These are phyloP conservation scores for Drosophila imparisetae DNA, from an alignment of 2,888 invertebrate genomes.

Conservation along the genomic window DNA sequence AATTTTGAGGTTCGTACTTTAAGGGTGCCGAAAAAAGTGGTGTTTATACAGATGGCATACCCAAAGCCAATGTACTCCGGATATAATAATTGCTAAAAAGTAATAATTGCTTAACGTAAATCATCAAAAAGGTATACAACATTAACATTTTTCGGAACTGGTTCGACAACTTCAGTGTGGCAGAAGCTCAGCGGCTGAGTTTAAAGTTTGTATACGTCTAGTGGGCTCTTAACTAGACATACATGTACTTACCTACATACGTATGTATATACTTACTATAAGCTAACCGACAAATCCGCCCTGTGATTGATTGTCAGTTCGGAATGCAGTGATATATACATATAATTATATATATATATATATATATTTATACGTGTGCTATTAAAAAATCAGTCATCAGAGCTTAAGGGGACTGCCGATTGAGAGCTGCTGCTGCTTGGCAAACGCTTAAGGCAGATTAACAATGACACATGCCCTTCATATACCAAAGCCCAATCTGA, in stretches of 20 bases:
- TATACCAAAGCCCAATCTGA: slow-evolving; percentile 44
- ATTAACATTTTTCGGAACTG: neutral
- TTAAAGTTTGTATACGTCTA: too few species aligned
- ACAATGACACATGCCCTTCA: slow-evolving; percentile 50
- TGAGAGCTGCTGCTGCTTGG: slow-evolving; percentile 8
- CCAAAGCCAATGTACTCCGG: neutral
- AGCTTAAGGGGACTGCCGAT: slow-evolving; percentile 40
- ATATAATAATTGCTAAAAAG: too few species aligned
- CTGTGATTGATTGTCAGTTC: slow-evolving; percentile 29
- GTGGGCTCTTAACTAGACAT: neutral
- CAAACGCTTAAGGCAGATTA: slow-evolving; percentile 44
- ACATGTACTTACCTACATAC: slow-evolving; percentile 1
- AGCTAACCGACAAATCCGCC: slow-evolving; percentile 8
- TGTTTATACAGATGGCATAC: neutral
- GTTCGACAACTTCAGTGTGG: neutral
- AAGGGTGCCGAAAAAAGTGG: neutral
- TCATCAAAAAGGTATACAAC: neutral
- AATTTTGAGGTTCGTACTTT: neutral
- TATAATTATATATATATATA: neutral
- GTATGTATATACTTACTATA: slow-evolving; percentile 7
- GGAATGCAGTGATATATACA: slow-evolving; percentile 6
- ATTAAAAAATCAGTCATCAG: slow-evolving; percentile 46
- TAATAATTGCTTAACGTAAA: neutral
- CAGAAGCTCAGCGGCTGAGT: neutral
- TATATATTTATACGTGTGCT: neutral